Conservation (phyloP, 2,113 vertebrate species). For the Bambusicola thoracicus region DNA sequence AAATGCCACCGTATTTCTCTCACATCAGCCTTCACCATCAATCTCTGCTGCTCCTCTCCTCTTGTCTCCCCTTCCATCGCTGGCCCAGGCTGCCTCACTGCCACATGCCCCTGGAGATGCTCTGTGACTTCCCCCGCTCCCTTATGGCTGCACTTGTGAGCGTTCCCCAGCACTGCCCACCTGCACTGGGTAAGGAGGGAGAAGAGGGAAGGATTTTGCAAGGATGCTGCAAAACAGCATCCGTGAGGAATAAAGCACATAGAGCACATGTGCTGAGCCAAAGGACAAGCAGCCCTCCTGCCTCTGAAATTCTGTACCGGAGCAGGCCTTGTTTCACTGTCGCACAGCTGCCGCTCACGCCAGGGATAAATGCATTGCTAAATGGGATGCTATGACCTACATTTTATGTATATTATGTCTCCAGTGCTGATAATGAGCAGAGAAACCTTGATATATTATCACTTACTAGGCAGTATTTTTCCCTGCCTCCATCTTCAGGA, state of each 20-base stretch:
- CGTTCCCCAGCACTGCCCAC: no score
- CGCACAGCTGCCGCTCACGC: conserved; percentile 9
- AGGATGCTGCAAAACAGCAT: no score
- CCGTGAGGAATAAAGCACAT: neutral
- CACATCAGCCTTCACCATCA: neutral
- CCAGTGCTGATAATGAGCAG: conserved; percentile 48
- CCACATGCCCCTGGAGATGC: neutral
- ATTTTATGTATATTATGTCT: conserved; percentile 74
- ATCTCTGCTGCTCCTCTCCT: neutral
- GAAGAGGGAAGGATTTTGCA: neutral
- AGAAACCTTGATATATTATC: conserved; percentile 37
- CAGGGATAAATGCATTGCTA: conserved; percentile 46
- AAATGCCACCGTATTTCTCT: neutral
- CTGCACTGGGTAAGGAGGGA: neutral
- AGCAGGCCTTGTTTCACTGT: neutral
- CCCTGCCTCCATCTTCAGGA: conserved; percentile 13
- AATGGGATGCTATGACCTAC: conserved; percentile 71
- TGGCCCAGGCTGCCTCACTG: neutral
- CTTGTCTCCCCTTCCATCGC: neutral
- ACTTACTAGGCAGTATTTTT: conserved; percentile 21
- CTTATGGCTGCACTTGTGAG: fast-evolving
- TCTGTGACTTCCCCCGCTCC: fast-evolving
- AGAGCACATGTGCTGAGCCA: neutral
- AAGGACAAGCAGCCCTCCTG: neutral
- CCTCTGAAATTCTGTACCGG: neutral